These are phyloP conservation scores for Aphelenchoides avenae DNA, from an alignment of 1,140 invertebrate genomes.

Conservation along the genomic window DNA sequence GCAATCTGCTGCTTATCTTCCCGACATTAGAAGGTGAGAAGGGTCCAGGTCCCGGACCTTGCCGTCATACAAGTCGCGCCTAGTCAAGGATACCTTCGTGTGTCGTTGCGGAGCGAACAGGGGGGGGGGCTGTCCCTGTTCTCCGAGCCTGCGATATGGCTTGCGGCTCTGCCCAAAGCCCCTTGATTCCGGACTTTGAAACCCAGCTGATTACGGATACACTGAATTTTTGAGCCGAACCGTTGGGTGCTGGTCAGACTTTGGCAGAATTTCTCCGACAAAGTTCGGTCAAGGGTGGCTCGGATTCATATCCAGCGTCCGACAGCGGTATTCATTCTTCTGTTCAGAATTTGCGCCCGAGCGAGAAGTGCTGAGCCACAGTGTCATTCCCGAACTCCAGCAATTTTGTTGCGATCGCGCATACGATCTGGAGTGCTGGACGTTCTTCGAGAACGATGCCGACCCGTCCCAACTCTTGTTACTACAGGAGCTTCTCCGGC, in stretches of 20 bases:
- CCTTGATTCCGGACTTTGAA: background rate
- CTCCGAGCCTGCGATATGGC: background rate
- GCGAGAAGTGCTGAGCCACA: slow-evolving; percentile 34
- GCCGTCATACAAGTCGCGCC: background rate
- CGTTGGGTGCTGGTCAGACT: background rate
- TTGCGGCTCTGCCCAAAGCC: background rate
- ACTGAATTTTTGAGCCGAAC: background rate
- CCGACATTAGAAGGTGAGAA: slow-evolving; percentile 10
- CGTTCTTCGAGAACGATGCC: slow-evolving; percentile 30
- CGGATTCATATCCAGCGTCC: background rate
- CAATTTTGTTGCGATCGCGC: slow-evolving; percentile 44
- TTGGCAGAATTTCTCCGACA: background rate
- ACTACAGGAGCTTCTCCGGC: slow-evolving; percentile 20
- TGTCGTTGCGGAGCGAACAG: too few species aligned
- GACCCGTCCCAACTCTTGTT: slow-evolving; percentile 28
- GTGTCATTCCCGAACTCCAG: slow-evolving; percentile 36
- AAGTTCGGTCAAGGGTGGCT: background rate
- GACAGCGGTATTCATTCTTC: background rate
- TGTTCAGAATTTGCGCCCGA: slow-evolving; percentile 34
- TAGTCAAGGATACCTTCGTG: background rate
- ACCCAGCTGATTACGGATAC: background rate
- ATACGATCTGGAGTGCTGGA: slow-evolving; percentile 42
- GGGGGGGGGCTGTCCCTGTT: too few species aligned
- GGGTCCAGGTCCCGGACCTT: background rate
- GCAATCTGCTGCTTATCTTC: slow-evolving; percentile 1